Evolutionary conservation across 2,797 vertebrate species (phyloP), one percentile per base, ranked within the genome.

Genomic region (Sebastes diaconus): DNA sequence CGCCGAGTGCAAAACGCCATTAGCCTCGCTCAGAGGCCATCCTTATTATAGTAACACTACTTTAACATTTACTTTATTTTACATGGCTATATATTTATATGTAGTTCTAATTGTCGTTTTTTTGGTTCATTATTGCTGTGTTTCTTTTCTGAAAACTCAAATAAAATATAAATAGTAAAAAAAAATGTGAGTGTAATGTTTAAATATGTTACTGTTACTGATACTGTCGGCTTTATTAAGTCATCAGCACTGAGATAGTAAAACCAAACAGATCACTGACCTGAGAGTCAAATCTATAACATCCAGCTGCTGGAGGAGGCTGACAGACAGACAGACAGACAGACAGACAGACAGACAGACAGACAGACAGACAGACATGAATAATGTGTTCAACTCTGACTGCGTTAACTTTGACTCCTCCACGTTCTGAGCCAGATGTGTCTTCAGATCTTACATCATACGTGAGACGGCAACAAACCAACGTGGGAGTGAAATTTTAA

Each of bases 41-140:
- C 36, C 36, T 39, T 39, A 13, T 0, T 0, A 39, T 39, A 39
- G 0, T 0, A 39, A 39, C 36, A 39, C 12, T 39, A 39, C 36
- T 39, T 39, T 13, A 39, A 39, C 36, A 14, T 3, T 42, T 42
- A 42, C 39, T 42, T 14, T 42, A 42, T 42, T 42, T 3, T 42
- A 42, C 39, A 42, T 42, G 39, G 39, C 13, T 42, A 0, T 42
- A 42, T 42, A 42, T 42, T 42, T 42, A 42, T 42, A 42, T 42
- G 36, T 39, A 6, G 36, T 39, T 39, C 12, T 39, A 39, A 39
- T 1, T 39, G 13, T 0, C 1, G 5, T 36, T 42, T 50, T 18
- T 50, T 50, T 50, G 14, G 16, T 50, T 50, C 1, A 16, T 1
- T 50, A 3, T 50, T 50, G 42, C 42, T 20, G 3, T 18, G 1